Base-by-base conservation (phyloP, 2,888 invertebrate species). In the Platycheirus albimanus region DNA sequence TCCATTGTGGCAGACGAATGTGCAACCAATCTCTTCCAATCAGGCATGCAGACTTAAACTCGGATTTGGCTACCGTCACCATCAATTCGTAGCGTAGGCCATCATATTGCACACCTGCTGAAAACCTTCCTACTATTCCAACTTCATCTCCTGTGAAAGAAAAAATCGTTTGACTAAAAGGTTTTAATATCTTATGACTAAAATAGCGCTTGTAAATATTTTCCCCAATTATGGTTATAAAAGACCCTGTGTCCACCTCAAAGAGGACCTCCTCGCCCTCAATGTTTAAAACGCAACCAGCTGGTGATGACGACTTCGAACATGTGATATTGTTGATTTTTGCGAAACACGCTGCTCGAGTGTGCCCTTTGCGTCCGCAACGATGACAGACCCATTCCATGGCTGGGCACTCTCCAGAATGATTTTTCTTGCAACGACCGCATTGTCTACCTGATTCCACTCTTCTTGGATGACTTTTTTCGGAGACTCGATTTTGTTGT, bases 71-170 rank as follows among this genome's bases (percentile, higher is more conserved):
- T 5, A 24, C 24, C 24, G 24, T 41, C 28, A 38, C 15, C 15
- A 13, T 41, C 15, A 49, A 7, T 15, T 41, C 7, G 7, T 41
- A 41, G 7, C 1, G 7, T 15, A 15, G 15, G 6, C 15, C 41
- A 47, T 5, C 20, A 8, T 20, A 47, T 11, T 19, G 47, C 47
- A 47, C 47, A 47, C 47, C 47, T n/a, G 47, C 47, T 5, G n/a
- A 24, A 47, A 47, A 47, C 20, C 20, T 47, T 47, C 20, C 5
- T 11, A 24, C 7, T 47, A 11, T 47, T 47, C 47, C 11, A 47
- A 47, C 19, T 47, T 20, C 41, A 17, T 51, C 49, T 49, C 49
- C 64, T 36, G 47, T 47, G 20, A 47, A 47, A 33, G 47, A 20
- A 41, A 10, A 38, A n/a, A 49, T 28, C 7, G 24, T 64, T 20